phyloP scores from a whole-genome alignment of 2,797 vertebrate genomes.

The Prionace glauca region DNA sequence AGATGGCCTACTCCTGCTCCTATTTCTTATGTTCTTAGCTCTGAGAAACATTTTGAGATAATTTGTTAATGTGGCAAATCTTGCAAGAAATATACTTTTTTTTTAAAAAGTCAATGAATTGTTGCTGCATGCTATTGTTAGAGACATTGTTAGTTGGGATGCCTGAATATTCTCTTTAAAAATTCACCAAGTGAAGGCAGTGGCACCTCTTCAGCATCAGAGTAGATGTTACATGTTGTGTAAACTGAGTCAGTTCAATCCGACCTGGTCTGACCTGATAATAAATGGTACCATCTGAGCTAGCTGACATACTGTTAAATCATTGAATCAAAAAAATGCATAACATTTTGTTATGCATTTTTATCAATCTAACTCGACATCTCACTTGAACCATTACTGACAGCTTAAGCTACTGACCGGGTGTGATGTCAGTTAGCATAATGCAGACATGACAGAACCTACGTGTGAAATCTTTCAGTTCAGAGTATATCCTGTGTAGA shows the following conservation, averaged over 20 bases:
- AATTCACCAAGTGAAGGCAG: neutral
- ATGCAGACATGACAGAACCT: slow-evolving; percentile 37
- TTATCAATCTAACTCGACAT: slow-evolving; percentile 36
- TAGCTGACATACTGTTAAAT: slow-evolving; percentile 28
- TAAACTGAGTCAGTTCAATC: neutral
- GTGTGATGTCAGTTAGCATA: slow-evolving; percentile 42
- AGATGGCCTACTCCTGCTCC: no score
- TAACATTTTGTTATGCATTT: slow-evolving; percentile 31
- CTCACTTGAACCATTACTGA: slow-evolving; percentile 26
- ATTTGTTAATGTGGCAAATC: neutral
- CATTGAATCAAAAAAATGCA: slow-evolving; percentile 23
- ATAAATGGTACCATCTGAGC: neutral
- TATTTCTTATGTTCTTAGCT: no score
- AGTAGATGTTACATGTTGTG: slow-evolving; percentile 3
- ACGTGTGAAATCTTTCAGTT: slow-evolving; percentile 43
- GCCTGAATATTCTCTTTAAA: slow-evolving; percentile 8
- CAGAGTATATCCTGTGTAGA: slow-evolving; percentile 41
- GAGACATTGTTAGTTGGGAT: neutral
- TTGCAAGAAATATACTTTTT: no score
- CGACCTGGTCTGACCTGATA: neutral
- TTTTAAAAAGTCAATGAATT: neutral
- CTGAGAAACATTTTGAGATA: neutral
- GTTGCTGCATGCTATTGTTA: neutral
- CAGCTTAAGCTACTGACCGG: slow-evolving; percentile 24
- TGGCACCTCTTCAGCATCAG: neutral